Evolutionary conservation across 1,140 invertebrate species (phyloP).

Genomic region (Drosophila punjabiensis): DNA sequence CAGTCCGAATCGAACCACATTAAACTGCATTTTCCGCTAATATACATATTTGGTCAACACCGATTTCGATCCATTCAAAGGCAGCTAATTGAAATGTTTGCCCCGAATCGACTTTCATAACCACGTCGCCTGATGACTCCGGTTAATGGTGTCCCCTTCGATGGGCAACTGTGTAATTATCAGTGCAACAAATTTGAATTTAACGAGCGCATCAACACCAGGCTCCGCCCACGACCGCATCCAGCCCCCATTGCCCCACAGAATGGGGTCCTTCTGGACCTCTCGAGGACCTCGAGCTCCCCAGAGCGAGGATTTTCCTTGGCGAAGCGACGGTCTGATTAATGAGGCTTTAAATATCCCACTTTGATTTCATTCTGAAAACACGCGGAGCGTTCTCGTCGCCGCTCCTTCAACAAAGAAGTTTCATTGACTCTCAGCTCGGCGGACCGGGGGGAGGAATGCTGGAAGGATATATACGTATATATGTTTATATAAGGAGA

Average conservation of each 20-base stretch:
- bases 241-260: conserved; percentile 4
- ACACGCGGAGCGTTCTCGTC: conserved; percentile 56
- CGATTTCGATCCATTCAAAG: background rate
- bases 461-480: conserved; percentile 6
- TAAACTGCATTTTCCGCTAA: conserved; percentile 9
- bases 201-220: conserved; percentile 74
- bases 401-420: conserved; percentile 67
- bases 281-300: conserved; percentile 25
- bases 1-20: conserved; percentile 5
- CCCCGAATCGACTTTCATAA: conserved; percentile 18
- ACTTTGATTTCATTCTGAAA: conserved; percentile 84
- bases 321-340: conserved; percentile 67
- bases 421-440: conserved; percentile 80
- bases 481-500: conserved; percentile 12
- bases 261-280: conserved; percentile 38
- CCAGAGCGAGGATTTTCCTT: conserved; percentile 25
- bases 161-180: conserved; percentile 60
- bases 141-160: conserved; percentile 15
- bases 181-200: conserved; percentile 78
- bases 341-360: conserved; percentile 85
- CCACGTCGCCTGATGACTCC: conserved; percentile 15
- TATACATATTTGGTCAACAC: conserved; percentile 11
- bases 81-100: conserved; percentile 36
- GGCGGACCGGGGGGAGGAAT: conserved; percentile 28
- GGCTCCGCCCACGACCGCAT: conserved; percentile 23